These are phyloP conservation scores for Rhinichthys klamathensis DNA, from an alignment of 2,113 vertebrate genomes.

Conservation along the genomic window DNA sequence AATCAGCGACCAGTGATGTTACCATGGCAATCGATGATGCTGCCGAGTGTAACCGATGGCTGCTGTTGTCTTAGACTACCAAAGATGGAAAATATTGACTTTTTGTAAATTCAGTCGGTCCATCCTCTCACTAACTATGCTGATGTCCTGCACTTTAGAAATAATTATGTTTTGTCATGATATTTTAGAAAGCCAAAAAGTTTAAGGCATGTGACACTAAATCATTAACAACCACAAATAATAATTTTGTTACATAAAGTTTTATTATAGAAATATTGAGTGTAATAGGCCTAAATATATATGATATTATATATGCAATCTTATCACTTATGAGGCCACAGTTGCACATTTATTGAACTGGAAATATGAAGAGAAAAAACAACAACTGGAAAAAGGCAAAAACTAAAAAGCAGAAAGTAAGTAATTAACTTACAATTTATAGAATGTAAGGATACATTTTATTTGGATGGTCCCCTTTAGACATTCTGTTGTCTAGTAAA, in stretches of 20 bases:
- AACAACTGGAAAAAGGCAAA: neutral
- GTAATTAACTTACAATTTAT: neutral
- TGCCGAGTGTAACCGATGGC: constrained; percentile 10
- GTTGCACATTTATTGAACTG: too few species aligned
- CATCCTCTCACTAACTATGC: constrained; percentile 12
- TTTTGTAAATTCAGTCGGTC: constrained; percentile 45
- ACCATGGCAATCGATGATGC: constrained; percentile 30
- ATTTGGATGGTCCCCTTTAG: too few species aligned
- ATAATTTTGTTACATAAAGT: too few species aligned
- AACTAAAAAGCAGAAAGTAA: neutral
- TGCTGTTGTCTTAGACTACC: constrained; percentile 41
- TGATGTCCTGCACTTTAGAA: neutral
- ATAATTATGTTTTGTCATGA: neutral
- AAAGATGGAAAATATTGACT: constrained; percentile 42
- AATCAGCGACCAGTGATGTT: constrained; percentile 37
- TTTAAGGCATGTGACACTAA: neutral
- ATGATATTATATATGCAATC: too few species aligned
- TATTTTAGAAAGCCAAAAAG: neutral
- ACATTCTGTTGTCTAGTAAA: too few species aligned
- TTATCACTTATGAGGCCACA: too few species aligned
- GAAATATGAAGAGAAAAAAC: too few species aligned
- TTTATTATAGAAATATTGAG: too few species aligned
- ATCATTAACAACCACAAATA: neutral
- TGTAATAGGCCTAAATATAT: too few species aligned
- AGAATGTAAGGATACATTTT: neutral